Evolutionary conservation across 2,888 invertebrate genomes (phyloP).

Genomic region (Margaritifera margaritifera): DNA sequence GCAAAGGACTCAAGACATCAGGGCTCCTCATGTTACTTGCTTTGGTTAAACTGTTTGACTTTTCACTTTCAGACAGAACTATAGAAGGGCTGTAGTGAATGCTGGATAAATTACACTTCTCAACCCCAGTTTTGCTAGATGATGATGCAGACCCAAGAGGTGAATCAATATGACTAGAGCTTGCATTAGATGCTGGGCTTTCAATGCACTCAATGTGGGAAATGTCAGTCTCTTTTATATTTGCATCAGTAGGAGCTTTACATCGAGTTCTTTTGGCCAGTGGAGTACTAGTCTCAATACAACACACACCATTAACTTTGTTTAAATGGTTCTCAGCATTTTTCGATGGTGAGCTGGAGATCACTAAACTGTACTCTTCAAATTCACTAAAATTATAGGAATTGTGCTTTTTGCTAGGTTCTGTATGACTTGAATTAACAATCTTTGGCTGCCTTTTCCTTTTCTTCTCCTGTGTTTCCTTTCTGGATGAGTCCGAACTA

Average conservation of each 20-base stretch:
- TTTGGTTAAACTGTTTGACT: no score
- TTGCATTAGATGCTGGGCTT: constrained; percentile 22
- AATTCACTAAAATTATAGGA: constrained; percentile 60
- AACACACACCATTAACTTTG: constrained; percentile 4
- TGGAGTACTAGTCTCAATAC: constrained; percentile 56
- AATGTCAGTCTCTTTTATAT: constrained; percentile 34
- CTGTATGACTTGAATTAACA: constrained; percentile 3
- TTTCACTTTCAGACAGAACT: constrained; percentile 1
- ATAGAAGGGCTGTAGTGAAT: constrained; percentile 21
- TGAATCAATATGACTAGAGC: constrained; percentile 7
- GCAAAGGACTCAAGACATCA: background rate
- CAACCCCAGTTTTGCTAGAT: no score
- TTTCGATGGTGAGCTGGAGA: constrained; percentile 42
- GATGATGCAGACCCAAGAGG: no score
- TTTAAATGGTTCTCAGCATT: constrained; percentile 3
- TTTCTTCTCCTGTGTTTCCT: no score
- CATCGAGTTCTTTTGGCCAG: constrained; percentile 36
- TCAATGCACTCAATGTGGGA: constrained; percentile 41
- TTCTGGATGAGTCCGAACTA: constrained; percentile 4
- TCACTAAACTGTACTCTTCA: constrained; percentile 60
- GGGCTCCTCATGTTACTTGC: no score
- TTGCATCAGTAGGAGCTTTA: constrained; percentile 8
- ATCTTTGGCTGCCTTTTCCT: background rate
- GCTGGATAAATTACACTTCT: constrained; percentile 5
- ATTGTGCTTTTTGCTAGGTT: background rate